These are phyloP conservation scores for Drosophila bifasciata DNA, from an alignment of 1,140 invertebrate genomes.

Conservation along the genomic window DNA sequence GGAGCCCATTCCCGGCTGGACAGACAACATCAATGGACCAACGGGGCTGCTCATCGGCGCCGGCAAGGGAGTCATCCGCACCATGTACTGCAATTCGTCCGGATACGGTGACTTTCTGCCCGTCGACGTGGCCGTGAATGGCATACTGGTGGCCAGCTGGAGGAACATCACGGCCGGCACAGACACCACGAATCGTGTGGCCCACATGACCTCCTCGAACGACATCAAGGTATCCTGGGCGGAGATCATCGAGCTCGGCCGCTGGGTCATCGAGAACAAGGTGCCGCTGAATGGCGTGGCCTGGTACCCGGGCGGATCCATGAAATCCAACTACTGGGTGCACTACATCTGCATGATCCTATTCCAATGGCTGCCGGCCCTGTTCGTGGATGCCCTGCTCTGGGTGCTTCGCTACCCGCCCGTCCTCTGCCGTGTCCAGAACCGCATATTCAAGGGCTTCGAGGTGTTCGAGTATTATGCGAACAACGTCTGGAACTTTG, in stretches of 20 bases:
- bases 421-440: conserved; percentile 90
- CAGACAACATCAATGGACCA: conserved; percentile 96
- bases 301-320: conserved; percentile 95
- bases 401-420: conserved; percentile 92
- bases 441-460: conserved; percentile 91
- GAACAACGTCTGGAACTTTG: conserved; percentile 93
- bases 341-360: conserved; percentile 92
- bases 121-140: conserved; percentile 91
- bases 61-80: conserved; percentile 90
- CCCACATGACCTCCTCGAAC: conserved; percentile 89
- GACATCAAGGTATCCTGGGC: conserved; percentile 93
- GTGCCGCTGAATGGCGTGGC: conserved; percentile 91
- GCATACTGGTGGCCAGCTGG: conserved; percentile 90
- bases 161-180: conserved; percentile 84
- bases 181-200: conserved; percentile 85
- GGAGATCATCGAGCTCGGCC: conserved; percentile 93
- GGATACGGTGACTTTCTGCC: conserved; percentile 89
- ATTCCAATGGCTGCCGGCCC: conserved; percentile 93
- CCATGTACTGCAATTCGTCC: conserved; percentile 87
- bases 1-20: conserved; percentile 94
- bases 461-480: conserved; percentile 94
- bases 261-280: conserved; percentile 89
- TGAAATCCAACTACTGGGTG: conserved; percentile 91
- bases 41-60: conserved; percentile 88
- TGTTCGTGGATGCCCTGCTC: conserved; percentile 91